Percentiles rank a stretch among this genome's conserved stretches.
Evolutionary conservation across 2,797 vertebrate species (phyloP).

Genomic region (Cynodonichthys magdalenae): DNA sequence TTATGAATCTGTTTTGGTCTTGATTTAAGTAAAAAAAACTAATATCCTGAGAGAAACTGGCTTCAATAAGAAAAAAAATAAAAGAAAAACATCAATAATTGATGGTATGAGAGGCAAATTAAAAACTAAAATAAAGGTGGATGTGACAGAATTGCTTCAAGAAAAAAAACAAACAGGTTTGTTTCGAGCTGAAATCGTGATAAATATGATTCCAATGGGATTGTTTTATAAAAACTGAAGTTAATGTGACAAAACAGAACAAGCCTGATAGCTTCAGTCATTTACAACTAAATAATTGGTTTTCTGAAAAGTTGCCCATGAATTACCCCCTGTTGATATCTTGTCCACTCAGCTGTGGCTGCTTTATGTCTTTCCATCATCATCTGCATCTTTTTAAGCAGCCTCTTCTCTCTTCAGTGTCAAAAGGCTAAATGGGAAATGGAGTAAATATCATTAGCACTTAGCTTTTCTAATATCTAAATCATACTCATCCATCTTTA

Average conservation of each 20-base stretch:
- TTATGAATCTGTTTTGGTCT: neutral
- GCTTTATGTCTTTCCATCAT: slow-evolving; percentile 1
- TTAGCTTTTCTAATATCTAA: slow-evolving; percentile 56
- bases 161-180: neutral
- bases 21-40: neutral
- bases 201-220: neutral
- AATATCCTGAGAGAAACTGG: neutral
- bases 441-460: slow-evolving; percentile 36
- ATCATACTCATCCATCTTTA: slow-evolving; percentile 17
- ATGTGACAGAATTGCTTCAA: neutral
- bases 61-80: neutral
- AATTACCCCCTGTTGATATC: neutral
- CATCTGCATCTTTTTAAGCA: neutral
- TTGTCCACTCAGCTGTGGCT: neutral
- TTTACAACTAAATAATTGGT: slow-evolving; percentile 14
- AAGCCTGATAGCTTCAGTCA: neutral
- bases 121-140: too few relatives aligned
- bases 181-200: neutral
- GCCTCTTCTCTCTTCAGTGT: slow-evolving; percentile 10
- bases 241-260: neutral
- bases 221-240: slow-evolving; percentile 7
- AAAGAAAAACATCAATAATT: neutral
- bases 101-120: neutral
- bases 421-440: slow-evolving; percentile 30
- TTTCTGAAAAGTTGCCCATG: slow-evolving; percentile 1